Evolutionary conservation across 2,888 invertebrate genomes (phyloP), one percentile per base, ranked within the genome.

Genomic region (Oscheius sp.): DNA sequence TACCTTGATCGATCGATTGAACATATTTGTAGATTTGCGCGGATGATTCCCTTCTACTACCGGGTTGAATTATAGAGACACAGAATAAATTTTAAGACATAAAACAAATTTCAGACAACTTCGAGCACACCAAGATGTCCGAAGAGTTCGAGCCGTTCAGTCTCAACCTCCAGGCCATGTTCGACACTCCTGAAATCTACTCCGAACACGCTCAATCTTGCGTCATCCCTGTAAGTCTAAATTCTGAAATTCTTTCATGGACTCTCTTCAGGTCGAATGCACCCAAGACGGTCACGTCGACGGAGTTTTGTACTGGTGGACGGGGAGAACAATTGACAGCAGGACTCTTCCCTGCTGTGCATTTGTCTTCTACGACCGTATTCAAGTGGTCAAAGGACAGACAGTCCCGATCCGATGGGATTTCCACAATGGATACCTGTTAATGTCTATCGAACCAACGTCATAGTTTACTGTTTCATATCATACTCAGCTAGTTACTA

Each of bases 291-390:
- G 72, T 29, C 47, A 50, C 11, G 58, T 75, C 1, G 75, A 75
- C 37, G 75, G 75, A 32, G 42, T 75, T 21, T 13, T 75, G 11
- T 75, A 75, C 57, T 75, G 75, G 75, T 72, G 58, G 57, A 35
- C 13, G 13, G 48, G 55, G 5, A 51, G 29, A 33, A 33, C n/a
- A 7, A 55, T 53, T 13, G 32, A 50, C 11, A 72, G 35, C 21
- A 32, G 53, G 35, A 47, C 21, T 11, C 48, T 53, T 2, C 63
- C 48, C 21, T 47, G 33, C 10, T 62, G 71, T n/a, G 11, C 71
- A 47, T 75, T 75, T 63, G 48, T 75, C 9, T 71, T 72, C 50
- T 7, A 33, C n/a, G 29, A 58, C 55, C 37, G 60, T 4, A 7
- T 68, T 4, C 29, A 9, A 29, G 74, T 70, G 2, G 2, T 11